Evolutionary conservation across 2,797 vertebrate species (phyloP), one percentile per base, ranked within the genome.

Genomic region (Labeo calbasu): DNA sequence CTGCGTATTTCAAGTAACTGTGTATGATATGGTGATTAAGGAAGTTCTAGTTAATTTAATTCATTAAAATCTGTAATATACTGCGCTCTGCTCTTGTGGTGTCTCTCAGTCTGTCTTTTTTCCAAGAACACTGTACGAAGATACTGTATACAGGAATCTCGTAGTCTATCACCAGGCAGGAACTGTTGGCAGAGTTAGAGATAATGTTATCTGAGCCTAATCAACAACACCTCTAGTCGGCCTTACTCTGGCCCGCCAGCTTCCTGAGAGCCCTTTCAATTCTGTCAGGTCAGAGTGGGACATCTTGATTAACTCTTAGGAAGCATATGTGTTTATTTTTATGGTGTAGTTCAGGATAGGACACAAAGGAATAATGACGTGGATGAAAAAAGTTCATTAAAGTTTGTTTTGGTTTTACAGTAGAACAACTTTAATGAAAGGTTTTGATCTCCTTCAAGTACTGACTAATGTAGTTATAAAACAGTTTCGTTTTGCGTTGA

Each of bases 191-290:
- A 3, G 23, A 28, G 79, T 76, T 76, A 70, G 79, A 85, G 87
- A 88, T 86, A 88, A 88, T 83, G 85, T 80, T 85, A 85, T 86
- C 82, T 78, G 70, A 77, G 79, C 63, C 63, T 80, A 86, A 86
- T 86, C 82, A 36, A 82, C 79, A 61, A 72, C 75, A 80, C 73
- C 61, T 82, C 68, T 82, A 84, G 50, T 81, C 2, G 79, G 76
- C 48, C 79, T 83, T 80, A 61, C 46, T 53, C 70, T 66, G 69
- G 55, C 82, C 83, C 46, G 48, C 59, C 43, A 43, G 66, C 59
- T 75, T 69, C 77, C 77, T 81, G 81, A 83, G 66, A 19, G 19
- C 32, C 11, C 23, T 50, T 77, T 65, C 50, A 65, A 48, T 78
- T 61, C 43, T 65, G 43, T 78, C 1, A 17, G 77, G 40, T 78